phyloP scores from a whole-genome alignment of 2,888 invertebrate species.

The Polylopha cassiicola region DNA sequence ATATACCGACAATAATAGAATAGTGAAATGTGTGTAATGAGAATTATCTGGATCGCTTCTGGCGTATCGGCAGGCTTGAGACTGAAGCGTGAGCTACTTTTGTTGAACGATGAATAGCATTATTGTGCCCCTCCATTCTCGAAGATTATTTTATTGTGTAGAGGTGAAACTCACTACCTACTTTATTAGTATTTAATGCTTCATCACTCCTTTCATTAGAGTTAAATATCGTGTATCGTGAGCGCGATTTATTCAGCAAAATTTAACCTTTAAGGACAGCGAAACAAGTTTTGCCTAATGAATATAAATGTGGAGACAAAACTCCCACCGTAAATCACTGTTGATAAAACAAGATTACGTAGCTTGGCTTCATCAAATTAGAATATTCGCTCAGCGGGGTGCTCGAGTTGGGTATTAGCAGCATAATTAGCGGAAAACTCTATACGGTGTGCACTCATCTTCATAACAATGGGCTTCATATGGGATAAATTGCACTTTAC shows the following conservation, averaged over 20 bases:
- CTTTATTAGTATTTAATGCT: slow-evolving; percentile 61
- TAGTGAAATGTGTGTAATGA: slow-evolving; percentile 74
- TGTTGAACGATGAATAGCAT: slow-evolving; percentile 65
- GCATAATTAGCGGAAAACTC: slow-evolving; percentile 65
- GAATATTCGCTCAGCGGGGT: slow-evolving; percentile 44
- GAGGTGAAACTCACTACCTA: slow-evolving; percentile 64
- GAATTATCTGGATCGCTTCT: slow-evolving; percentile 74
- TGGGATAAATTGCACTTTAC: not conserved
- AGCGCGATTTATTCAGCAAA: slow-evolving; percentile 20
- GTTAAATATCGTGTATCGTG: slow-evolving; percentile 26
- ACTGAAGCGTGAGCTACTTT: slow-evolving; percentile 49
- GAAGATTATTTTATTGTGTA: slow-evolving; percentile 65
- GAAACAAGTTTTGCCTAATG: too few relatives aligned
- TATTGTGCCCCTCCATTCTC: slow-evolving; percentile 63
- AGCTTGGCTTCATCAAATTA: slow-evolving; percentile 40
- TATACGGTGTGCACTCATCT: slow-evolving; percentile 45
- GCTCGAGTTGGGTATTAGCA: slow-evolving; percentile 46
- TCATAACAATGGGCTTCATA: slow-evolving; percentile 27
- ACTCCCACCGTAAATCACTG: slow-evolving; percentile 5
- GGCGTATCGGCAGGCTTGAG: slow-evolving; percentile 64
- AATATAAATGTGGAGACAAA: too few relatives aligned
- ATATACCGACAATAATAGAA: slow-evolving; percentile 64
- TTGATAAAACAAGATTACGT: slow-evolving; percentile 7
- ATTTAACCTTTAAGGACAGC: slow-evolving; percentile 17
- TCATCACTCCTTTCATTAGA: slow-evolving; percentile 41